Conservation (phyloP, 2,113 vertebrate species). For the Brevimyrus niger region DNA sequence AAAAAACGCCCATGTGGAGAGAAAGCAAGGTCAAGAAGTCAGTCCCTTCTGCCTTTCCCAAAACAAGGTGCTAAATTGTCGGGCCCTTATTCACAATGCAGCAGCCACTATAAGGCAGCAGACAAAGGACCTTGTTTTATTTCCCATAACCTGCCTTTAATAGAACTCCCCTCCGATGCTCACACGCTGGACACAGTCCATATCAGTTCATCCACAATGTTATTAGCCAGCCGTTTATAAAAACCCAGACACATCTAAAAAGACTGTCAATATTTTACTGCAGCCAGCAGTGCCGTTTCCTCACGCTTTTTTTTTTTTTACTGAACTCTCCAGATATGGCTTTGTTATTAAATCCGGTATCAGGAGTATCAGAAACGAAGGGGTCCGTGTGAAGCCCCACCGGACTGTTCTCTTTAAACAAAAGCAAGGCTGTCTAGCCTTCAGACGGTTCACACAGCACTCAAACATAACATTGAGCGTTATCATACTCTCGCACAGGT, state of each 20-base stretch:
- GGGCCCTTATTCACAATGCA: not conserved
- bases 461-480: not conserved
- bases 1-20: not conserved
- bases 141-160: constrained; percentile 2
- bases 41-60: not conserved
- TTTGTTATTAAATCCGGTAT: constrained; percentile 14
- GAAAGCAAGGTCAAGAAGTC: constrained; percentile 3
- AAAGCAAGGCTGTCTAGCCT: not conserved
- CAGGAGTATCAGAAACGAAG: not conserved
- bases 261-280: constrained; percentile 12
- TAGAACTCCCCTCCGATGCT: not conserved
- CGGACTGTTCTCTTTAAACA: not conserved
- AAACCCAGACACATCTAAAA: constrained; percentile 5
- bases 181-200: not conserved
- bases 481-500: not conserved
- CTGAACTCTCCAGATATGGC: not conserved
- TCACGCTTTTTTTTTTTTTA: not conserved
- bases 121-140: not conserved
- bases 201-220: constrained; percentile 4
- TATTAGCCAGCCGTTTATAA: constrained; percentile 2
- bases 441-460: not conserved
- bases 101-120: not conserved
- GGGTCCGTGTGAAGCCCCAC: not conserved
- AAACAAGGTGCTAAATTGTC: not conserved
- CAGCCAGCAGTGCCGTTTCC: not conserved